These are phyloP conservation scores for Amphiprion ocellaris DNA, from an alignment of 2,113 vertebrate genomes.

Conservation along the genomic window DNA sequence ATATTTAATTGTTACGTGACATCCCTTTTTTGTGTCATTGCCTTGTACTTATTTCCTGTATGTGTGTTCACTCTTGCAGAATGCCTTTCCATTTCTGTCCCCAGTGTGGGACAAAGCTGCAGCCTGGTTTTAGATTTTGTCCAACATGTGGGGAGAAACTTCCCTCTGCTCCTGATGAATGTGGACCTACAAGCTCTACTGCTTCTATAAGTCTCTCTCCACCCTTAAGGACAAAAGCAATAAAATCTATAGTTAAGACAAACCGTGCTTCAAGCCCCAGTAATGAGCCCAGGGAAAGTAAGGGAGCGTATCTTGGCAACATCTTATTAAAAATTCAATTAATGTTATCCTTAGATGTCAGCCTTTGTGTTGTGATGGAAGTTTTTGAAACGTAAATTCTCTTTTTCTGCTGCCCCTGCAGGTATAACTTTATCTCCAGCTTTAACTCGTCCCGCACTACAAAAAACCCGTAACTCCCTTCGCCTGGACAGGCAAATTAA, in stretches of 20 bases:
- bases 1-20: too few species aligned
- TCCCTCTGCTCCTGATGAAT: constrained; percentile 56
- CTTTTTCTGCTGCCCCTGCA: constrained; percentile 27
- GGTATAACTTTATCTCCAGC: not conserved
- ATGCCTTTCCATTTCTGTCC: constrained; percentile 89
- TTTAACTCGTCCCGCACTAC: constrained; percentile 64
- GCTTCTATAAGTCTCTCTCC: constrained; percentile 3
- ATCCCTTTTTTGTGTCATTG: too few species aligned
- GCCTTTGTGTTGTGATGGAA: not conserved
- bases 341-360: not conserved
- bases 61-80: constrained; percentile 58
- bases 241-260: not conserved
- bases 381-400: not conserved
- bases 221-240: not conserved
- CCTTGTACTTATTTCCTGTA: too few species aligned
- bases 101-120: constrained; percentile 86
- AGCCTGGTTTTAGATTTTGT: constrained; percentile 88
- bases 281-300: not conserved
- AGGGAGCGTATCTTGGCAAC: not conserved
- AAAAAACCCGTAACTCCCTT: constrained; percentile 57
- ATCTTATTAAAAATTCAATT: not conserved
- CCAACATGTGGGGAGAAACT: constrained; percentile 87
- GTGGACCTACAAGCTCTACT: not conserved
- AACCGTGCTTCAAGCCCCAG: not conserved
- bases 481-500: constrained; percentile 42